phyloP scores from a whole-genome alignment of 1,140 invertebrate species.

The Bemisia tabaci region DNA sequence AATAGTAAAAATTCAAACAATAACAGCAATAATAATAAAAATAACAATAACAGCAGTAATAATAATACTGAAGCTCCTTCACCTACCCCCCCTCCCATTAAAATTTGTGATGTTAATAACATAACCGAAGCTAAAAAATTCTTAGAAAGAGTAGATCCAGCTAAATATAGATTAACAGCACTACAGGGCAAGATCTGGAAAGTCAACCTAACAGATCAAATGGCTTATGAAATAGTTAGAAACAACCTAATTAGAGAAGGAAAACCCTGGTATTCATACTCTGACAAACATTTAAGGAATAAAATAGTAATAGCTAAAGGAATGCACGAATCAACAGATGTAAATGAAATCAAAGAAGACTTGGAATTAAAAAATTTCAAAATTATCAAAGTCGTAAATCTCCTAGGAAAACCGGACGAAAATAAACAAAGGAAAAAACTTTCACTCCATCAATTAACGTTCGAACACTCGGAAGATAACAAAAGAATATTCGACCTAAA shows the following conservation, averaged over 20 bases:
- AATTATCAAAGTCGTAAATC: background rate
- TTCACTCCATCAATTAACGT: background rate
- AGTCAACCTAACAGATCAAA: background rate
- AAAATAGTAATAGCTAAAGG: background rate
- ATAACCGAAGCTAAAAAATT: too few species aligned
- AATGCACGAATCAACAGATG: background rate
- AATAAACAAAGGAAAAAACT: background rate
- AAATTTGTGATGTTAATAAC: too few species aligned
- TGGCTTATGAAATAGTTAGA: background rate
- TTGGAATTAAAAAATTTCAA: background rate
- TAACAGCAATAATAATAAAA: too few species aligned
- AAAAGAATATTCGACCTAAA: background rate
- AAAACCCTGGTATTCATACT: background rate
- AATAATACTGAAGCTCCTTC: too few species aligned
- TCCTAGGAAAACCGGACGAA: background rate
- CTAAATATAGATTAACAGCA: too few species aligned
- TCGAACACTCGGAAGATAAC: background rate
- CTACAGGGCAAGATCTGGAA: too few species aligned
- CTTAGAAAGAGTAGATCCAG: too few species aligned
- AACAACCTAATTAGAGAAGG: background rate
- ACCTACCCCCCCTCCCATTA: too few species aligned
- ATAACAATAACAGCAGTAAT: too few species aligned
- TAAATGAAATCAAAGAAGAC: background rate
- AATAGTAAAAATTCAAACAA: too few species aligned
- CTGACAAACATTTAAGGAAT: background rate